A percentile compares a stretch with the other conserved stretches of the same genome.
phyloP scores from a whole-genome alignment of 2,797 vertebrate genomes.

The Peromyscus attwateri region DNA sequence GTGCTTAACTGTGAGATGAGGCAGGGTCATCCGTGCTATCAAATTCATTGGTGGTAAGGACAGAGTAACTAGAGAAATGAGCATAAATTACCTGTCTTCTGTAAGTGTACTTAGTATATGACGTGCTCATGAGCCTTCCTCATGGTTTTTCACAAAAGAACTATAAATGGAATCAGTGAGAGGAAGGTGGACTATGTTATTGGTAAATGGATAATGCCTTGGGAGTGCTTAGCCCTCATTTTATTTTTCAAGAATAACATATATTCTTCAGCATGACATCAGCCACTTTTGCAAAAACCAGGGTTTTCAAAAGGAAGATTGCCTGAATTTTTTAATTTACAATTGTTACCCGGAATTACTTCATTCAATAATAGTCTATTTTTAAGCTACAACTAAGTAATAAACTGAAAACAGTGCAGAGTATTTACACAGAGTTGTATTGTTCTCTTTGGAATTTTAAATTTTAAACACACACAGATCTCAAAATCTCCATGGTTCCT shows the following conservation, averaged over 20 bases:
- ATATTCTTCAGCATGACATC: slow-evolving; percentile 15
- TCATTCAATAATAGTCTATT: neutral
- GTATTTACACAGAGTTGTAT: slow-evolving; percentile 4
- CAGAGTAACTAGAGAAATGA: slow-evolving; percentile 7
- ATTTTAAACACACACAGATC: neutral
- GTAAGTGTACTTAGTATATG: neutral
- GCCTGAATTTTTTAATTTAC: neutral
- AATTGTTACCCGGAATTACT: slow-evolving; percentile 57
- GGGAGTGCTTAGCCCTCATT: neutral
- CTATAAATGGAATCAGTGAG: neutral
- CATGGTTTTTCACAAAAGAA: neutral
- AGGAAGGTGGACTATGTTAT: neutral
- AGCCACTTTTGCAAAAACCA: neutral
- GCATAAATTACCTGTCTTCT: neutral
- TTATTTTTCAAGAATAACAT: slow-evolving; percentile 16
- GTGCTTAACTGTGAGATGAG: neutral
- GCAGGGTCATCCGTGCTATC: neutral
- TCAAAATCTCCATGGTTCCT: neutral
- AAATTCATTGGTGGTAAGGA: neutral
- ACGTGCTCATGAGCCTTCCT: neutral
- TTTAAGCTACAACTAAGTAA: neutral
- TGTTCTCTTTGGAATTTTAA: neutral
- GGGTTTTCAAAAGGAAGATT: neutral
- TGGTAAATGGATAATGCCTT: neutral
- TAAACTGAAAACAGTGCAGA: neutral